phyloP scores from a whole-genome alignment of 2,797 vertebrate species.

The Phrynocephalus vlangalii region DNA sequence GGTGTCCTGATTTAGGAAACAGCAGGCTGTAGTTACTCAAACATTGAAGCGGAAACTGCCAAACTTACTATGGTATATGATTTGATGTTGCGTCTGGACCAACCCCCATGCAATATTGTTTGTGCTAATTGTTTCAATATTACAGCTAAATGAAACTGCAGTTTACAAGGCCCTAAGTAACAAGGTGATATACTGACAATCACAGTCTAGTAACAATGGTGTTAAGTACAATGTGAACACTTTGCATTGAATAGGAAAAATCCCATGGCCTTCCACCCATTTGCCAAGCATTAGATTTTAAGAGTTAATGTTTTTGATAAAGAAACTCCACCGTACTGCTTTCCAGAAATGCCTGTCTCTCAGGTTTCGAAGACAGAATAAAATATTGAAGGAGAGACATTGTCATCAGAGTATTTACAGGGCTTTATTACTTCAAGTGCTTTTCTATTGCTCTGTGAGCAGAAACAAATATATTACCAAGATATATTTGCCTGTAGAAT shows the following conservation, averaged over 20 bases:
- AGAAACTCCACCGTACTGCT: conserved; percentile 45
- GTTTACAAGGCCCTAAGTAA: conserved; percentile 71
- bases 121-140: conserved; percentile 66
- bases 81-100: not conserved
- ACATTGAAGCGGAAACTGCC: not conserved
- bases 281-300: conserved; percentile 45
- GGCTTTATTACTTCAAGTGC: conserved; percentile 69
- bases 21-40: not conserved
- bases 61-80: not conserved
- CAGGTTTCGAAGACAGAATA: conserved; percentile 47
- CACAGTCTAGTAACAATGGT: conserved; percentile 77
- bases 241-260: conserved; percentile 65
- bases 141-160: conserved; percentile 68
- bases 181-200: conserved; percentile 80
- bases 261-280: conserved; percentile 58
- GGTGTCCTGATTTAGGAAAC: not conserved
- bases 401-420: conserved; percentile 65
- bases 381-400: conserved; percentile 40
- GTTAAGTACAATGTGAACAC: conserved; percentile 74
- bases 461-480: conserved; percentile 65
- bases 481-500: conserved; percentile 65
- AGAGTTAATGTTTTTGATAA: conserved; percentile 29
- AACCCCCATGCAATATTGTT: conserved; percentile 56
- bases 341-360: conserved; percentile 55
- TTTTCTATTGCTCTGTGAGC: conserved; percentile 70